Conservation (phyloP, 2,888 invertebrate genomes). For the Dastarcus helophoroides region DNA sequence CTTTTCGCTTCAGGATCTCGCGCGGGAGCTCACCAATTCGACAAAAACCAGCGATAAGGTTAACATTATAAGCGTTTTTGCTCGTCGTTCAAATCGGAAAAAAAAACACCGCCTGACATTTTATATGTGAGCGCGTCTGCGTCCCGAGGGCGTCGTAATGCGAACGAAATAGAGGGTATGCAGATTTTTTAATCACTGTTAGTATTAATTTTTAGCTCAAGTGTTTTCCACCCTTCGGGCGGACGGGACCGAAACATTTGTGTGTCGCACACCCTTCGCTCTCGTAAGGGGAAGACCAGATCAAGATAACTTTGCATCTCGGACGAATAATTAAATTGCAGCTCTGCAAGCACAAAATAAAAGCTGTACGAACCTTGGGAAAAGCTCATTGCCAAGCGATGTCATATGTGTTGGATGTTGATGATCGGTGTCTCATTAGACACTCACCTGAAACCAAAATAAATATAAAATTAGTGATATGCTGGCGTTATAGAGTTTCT, state of each 20-base stretch:
- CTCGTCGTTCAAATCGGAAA: too few relatives aligned
- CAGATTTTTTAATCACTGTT: conserved; percentile 28
- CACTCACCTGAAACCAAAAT: conserved; percentile 33
- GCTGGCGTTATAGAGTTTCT: conserved; percentile 10
- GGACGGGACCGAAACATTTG: not conserved
- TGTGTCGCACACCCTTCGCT: not conserved
- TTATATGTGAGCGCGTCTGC: conserved; percentile 19
- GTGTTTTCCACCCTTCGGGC: conserved; percentile 12
- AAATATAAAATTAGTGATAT: conserved; percentile 11
- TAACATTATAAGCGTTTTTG: too few relatives aligned
- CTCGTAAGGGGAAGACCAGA: too few relatives aligned
- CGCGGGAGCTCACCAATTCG: too few relatives aligned
- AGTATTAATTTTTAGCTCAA: conserved; percentile 25
- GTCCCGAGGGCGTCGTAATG: conserved; percentile 22
- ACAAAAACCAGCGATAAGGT: too few relatives aligned
- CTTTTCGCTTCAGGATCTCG: too few relatives aligned
- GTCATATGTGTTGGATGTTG: conserved; percentile 28
- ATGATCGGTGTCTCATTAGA: conserved; percentile 19
- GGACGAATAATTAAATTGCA: too few relatives aligned
- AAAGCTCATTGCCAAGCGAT: conserved; percentile 32
- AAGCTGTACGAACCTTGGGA: conserved; percentile 33
- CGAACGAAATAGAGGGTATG: conserved; percentile 22
- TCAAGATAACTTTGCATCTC: too few relatives aligned
- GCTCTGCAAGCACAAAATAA: too few relatives aligned
- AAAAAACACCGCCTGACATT: too few relatives aligned